phyloP scores from a whole-genome alignment of 2,797 vertebrate species.

The Rhincodon typus region DNA sequence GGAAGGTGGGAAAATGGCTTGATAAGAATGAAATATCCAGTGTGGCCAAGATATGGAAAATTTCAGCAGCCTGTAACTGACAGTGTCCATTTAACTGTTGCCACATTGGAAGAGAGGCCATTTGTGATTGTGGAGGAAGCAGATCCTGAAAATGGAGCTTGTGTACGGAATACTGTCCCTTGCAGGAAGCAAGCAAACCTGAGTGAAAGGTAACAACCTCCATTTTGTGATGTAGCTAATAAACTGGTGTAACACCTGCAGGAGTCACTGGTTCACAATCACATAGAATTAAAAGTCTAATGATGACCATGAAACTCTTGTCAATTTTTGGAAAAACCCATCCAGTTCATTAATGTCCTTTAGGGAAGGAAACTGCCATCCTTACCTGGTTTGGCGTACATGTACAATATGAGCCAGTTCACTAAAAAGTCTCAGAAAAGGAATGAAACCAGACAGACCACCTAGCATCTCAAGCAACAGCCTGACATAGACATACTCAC shows the following conservation, averaged over 20 bases:
- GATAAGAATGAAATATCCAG: slow-evolving; percentile 88
- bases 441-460: too few species aligned
- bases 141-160: slow-evolving; percentile 80
- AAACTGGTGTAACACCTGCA: slow-evolving; percentile 41
- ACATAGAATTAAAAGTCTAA: too few species aligned
- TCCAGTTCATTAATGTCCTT: too few species aligned
- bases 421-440: too few species aligned
- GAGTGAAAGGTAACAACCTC: slow-evolving; percentile 59
- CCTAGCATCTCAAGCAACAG: too few species aligned
- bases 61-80: slow-evolving; percentile 82
- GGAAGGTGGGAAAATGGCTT: slow-evolving; percentile 80
- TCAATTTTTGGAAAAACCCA: too few species aligned
- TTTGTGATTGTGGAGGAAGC: slow-evolving; percentile 95
- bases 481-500: too few species aligned
- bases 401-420: too few species aligned
- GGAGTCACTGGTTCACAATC: neutral
- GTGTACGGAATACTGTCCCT: slow-evolving; percentile 90
- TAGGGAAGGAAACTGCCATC: too few species aligned
- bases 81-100: slow-evolving; percentile 85
- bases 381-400: too few species aligned
- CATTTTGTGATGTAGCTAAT: slow-evolving; percentile 39
- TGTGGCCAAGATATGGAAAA: slow-evolving; percentile 88
- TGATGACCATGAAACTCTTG: too few species aligned
- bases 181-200: slow-evolving; percentile 85
- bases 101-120: slow-evolving; percentile 89